Percentiles rank a stretch among this genome's conserved stretches.
Evolutionary conservation across 1,140 invertebrate species (phyloP).

Genomic region (Akabosia matsudoensis): DNA sequence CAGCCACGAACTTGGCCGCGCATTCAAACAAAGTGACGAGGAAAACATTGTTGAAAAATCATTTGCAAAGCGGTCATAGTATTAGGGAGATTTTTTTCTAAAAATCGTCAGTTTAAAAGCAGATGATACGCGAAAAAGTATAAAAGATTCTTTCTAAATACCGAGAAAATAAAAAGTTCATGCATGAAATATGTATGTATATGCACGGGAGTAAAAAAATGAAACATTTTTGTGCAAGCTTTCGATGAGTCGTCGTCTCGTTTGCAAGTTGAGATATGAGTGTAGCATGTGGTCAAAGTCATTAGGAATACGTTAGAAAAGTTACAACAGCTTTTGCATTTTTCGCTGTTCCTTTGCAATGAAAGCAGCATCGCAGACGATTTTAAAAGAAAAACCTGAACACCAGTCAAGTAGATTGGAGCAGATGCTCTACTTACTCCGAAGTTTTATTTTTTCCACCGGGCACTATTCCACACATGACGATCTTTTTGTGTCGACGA

Average conservation of each 20-base stretch:
- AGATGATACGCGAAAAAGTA: no score
- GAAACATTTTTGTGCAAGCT: neutral
- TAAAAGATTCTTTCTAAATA: no score
- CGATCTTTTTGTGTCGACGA: neutral
- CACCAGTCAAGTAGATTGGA: neutral
- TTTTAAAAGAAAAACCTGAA: neutral
- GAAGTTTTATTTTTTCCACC: neutral
- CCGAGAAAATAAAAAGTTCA: neutral
- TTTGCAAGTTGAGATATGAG: neutral
- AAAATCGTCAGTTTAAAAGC: no score
- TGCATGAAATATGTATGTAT: neutral
- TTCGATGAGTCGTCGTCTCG: no score
- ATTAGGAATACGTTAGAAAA: neutral
- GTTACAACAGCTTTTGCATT: slow-evolving; percentile 11
- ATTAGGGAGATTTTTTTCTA: no score
- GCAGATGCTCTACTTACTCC: neutral
- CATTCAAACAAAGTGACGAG: no score
- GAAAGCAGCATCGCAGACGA: neutral
- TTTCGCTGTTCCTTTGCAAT: no score
- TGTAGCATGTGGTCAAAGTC: slow-evolving; percentile 14
- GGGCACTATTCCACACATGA: slow-evolving; percentile 5
- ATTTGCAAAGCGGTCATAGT: no score
- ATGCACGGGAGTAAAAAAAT: neutral
- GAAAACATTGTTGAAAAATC: no score
- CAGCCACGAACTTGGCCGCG: no score